Conservation (phyloP, 2,797 vertebrate genomes). For the Dryobates pubescens region DNA sequence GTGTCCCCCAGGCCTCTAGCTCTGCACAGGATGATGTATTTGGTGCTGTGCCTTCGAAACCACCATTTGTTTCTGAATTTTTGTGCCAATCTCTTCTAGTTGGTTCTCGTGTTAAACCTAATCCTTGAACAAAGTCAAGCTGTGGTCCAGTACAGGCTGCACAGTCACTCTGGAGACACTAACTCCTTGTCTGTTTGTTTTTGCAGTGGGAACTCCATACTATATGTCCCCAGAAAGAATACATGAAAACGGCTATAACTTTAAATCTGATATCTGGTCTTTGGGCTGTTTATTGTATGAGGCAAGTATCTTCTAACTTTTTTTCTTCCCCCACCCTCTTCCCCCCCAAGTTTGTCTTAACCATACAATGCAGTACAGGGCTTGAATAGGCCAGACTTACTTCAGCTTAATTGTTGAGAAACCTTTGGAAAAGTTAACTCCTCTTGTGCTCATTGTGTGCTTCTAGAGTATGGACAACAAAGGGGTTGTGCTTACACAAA, state of each 20-base stretch:
- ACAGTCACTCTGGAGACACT: neutral
- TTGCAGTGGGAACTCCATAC: constrained; percentile 87
- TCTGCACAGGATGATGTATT: rapidly evolving
- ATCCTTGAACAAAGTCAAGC: neutral
- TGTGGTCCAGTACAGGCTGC: neutral
- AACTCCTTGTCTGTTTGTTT: constrained; percentile 23
- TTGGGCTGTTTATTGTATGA: constrained; percentile 85
- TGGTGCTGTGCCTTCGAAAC: neutral
- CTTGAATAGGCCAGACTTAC: neutral
- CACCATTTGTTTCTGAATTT: neutral
- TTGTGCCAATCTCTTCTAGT: neutral
- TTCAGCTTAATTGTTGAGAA: neutral
- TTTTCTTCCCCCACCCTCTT: neutral
- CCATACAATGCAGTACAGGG: neutral
- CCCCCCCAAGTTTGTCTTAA: neutral
- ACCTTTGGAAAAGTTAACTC: neutral
- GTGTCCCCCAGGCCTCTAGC: neutral
- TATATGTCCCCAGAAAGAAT: constrained; percentile 88
- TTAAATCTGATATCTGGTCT: constrained; percentile 88
- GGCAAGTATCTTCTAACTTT: constrained; percentile 65
- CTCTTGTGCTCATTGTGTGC: rapidly evolving
- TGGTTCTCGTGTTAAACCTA: neutral
- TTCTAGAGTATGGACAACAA: rapidly evolving
- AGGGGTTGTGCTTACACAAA: neutral
- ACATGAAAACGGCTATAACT: constrained; percentile 87